A percentile compares a stretch with the other conserved stretches of the same genome.
These are phyloP conservation scores for Gastrophysa polygoni DNA, from an alignment of 2,888 invertebrate genomes.

Conservation along the genomic window DNA sequence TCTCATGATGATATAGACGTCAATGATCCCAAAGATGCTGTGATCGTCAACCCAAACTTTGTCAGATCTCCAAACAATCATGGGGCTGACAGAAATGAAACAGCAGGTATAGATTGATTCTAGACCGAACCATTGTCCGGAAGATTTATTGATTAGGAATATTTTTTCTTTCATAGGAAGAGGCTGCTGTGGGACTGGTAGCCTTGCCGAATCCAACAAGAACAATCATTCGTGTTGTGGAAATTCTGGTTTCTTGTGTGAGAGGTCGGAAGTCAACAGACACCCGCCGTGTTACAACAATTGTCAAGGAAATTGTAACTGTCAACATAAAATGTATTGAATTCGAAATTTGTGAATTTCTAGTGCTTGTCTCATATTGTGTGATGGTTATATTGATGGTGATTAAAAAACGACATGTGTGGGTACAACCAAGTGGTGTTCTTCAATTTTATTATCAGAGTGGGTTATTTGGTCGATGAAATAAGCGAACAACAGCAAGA, in stretches of 20 bases:
- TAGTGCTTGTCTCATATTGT: neutral
- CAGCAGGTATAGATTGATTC: neutral
- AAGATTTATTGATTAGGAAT: too few species aligned
- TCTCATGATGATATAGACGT: neutral
- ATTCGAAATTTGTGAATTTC: neutral
- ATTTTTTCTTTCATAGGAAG: neutral
- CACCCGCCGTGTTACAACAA: neutral
- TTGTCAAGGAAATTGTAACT: neutral
- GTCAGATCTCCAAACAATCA: neutral
- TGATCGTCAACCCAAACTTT: neutral
- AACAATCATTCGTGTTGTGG: neutral
- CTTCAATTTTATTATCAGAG: too few species aligned
- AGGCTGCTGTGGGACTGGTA: neutral
- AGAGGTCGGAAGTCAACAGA: neutral
- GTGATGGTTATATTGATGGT: too few species aligned
- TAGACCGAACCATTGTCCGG: too few species aligned
- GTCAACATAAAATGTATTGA: neutral
- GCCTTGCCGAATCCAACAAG: neutral
- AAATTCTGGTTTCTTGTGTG: neutral
- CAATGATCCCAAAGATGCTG: neutral
- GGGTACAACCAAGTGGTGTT: too few species aligned
- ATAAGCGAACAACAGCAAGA: too few species aligned
- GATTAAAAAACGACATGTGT: too few species aligned
- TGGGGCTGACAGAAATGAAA: neutral
- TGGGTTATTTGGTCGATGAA: too few species aligned